phyloP scores from a whole-genome alignment of 2,113 vertebrate genomes.

The Danio rerio region GRCz12tu NC_133181.1:33224001-33224500 shows the following conservation, averaged over 20 bases:
- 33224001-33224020: too few species aligned
- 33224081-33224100: conserved; percentile 81
- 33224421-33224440: conserved; percentile 39
- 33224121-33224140: conserved; percentile 69
- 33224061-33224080: conserved; percentile 64
- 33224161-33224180: conserved; percentile 73
- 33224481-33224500: conserved; percentile 19
- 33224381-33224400: background rate
- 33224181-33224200: conserved; percentile 71
- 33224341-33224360: conserved; percentile 42
- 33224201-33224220: conserved; percentile 52
- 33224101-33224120: conserved; percentile 71
- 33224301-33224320: conserved; percentile 28
- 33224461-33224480: conserved; percentile 17
- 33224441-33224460: conserved; percentile 44
- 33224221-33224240: conserved; percentile 59
- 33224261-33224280: conserved; percentile 40
- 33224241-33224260: conserved; percentile 61
- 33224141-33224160: conserved; percentile 74
- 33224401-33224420: background rate
- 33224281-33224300: conserved; percentile 35
- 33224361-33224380: conserved; percentile 35
- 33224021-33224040: background rate
- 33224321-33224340: conserved; percentile 61
- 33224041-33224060: conserved; percentile 48